phyloP scores from a whole-genome alignment of 2,797 vertebrate species.

The Eremophila alpestris region DNA sequence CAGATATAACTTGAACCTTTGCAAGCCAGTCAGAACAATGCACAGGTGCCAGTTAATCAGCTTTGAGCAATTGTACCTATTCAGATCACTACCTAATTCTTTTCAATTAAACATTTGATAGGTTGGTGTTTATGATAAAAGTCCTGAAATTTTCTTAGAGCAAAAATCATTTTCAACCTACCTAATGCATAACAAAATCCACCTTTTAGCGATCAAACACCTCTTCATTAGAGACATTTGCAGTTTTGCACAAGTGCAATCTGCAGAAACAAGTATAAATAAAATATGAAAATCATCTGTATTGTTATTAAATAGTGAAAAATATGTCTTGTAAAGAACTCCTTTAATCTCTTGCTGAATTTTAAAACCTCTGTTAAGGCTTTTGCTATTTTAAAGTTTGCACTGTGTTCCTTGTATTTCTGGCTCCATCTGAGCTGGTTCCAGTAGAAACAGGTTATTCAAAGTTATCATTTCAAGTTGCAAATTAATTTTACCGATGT shows the following conservation, averaged over 20 bases:
- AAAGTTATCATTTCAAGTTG: neutral
- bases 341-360: neutral
- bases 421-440: neutral
- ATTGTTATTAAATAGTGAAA: neutral
- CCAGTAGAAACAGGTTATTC: neutral
- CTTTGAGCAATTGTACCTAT: slow-evolving; percentile 42
- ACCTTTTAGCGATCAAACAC: neutral
- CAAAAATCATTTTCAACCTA: neutral
- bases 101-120: slow-evolving; percentile 30
- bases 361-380: neutral
- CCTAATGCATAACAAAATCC: neutral
- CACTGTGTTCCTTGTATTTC: neutral
- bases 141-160: neutral
- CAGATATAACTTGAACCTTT: slow-evolving; percentile 71
- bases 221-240: neutral
- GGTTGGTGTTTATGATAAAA: neutral
- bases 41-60: slow-evolving; percentile 59
- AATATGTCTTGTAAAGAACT: neutral
- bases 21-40: slow-evolving; percentile 57
- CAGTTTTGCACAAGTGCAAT: neutral
- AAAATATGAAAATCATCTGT: neutral
- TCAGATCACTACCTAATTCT: neutral
- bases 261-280: neutral
- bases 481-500: neutral
- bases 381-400: neutral